These are phyloP conservation scores for Adelges cooleyi DNA, from an alignment of 1,140 invertebrate genomes.

Conservation along the genomic window DNA sequence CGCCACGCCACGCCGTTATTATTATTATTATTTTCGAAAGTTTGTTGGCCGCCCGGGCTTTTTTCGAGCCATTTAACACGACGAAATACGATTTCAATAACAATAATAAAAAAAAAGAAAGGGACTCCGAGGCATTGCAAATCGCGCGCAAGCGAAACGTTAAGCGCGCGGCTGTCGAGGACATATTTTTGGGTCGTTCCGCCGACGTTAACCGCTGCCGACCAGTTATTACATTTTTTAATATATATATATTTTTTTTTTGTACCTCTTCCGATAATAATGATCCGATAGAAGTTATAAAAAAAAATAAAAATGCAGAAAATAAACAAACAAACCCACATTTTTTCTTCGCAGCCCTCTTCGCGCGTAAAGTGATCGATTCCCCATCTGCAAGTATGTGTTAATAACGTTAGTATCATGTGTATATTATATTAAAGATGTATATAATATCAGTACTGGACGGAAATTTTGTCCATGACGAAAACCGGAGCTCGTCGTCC, in stretches of 20 bases:
- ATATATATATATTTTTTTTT: no score
- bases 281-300: slow-evolving; percentile 14
- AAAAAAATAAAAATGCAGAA: not conserved
- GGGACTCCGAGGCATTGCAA: no score
- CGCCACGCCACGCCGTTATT: slow-evolving; percentile 2
- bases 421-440: no score
- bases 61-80: slow-evolving; percentile 24
- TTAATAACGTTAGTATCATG: not conserved
- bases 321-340: not conserved
- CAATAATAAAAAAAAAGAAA: not conserved
- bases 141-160: not conserved
- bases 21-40: slow-evolving; percentile 25
- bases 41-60: slow-evolving; percentile 21
- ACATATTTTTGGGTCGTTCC: slow-evolving; percentile 21
- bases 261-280: slow-evolving; percentile 15
- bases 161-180: not conserved
- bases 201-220: not conserved
- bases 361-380: slow-evolving; percentile 4
- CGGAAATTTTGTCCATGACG: no score
- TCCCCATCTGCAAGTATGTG: no score
- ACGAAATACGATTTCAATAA: slow-evolving; percentile 29
- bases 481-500: no score
- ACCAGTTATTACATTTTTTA: not conserved
- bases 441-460: no score
- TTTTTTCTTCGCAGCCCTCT: not conserved